These are phyloP conservation scores for Ceryle rudis DNA, from an alignment of 2,797 vertebrate species.

Conservation along the genomic window DNA sequence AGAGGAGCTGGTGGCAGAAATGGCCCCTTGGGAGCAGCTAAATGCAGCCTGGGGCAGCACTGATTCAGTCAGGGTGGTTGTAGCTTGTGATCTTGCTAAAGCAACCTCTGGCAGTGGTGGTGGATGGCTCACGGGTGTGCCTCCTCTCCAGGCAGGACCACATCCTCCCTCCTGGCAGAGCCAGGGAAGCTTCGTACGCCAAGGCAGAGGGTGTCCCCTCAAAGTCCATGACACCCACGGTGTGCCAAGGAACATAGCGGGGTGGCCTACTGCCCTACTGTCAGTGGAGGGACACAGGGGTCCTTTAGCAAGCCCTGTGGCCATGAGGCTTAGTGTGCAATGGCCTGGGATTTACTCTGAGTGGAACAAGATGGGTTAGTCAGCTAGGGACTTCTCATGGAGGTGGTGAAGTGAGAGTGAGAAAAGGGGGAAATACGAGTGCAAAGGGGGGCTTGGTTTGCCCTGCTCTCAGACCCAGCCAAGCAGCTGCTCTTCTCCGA, in stretches of 20 bases:
- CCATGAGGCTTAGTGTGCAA: not conserved
- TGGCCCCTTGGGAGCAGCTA: not conserved
- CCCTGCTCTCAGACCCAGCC: not conserved
- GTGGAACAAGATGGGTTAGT: not conserved
- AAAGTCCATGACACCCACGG: not conserved
- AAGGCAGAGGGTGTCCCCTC: not conserved
- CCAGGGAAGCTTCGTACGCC: not conserved
- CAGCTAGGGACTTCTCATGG: not conserved
- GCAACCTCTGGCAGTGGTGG: not conserved
- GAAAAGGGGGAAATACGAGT: not conserved
- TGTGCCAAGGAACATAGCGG: accelerated
- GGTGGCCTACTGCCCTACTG: not conserved
- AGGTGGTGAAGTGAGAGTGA: not conserved
- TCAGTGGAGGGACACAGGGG: not conserved
- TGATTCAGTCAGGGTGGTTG: not conserved
- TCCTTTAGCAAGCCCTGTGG: not conserved
- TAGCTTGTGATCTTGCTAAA: not conserved
- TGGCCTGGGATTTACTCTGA: not conserved
- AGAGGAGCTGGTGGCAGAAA: not conserved
- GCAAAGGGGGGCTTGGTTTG: not conserved
- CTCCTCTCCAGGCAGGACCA: not conserved
- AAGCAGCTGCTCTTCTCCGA: not conserved
- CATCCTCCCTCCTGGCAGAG: not conserved
- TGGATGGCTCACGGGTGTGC: not conserved
- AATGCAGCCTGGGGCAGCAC: not conserved